phyloP scores from a whole-genome alignment of 2,797 vertebrate genomes.

The Alfaro cultratus region DNA sequence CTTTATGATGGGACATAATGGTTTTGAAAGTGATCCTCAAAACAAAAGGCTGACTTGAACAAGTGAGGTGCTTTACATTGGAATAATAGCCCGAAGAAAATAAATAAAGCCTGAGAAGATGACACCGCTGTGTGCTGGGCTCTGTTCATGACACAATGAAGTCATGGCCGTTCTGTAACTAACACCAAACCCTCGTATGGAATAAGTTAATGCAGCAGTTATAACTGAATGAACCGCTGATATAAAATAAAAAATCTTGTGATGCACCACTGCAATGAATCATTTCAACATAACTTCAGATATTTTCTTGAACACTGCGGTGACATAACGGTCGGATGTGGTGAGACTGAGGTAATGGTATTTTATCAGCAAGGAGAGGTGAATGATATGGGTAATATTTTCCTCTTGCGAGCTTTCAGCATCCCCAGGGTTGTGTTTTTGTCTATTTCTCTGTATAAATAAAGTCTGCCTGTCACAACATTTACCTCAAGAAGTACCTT shows the following conservation, averaged over 20 bases:
- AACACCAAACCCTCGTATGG: conserved; percentile 44
- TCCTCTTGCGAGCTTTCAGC: conserved; percentile 35
- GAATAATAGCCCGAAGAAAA: conserved; percentile 51
- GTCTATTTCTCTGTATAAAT: conserved; percentile 6
- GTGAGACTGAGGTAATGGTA: conserved; percentile 55
- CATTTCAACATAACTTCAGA: conserved; percentile 15
- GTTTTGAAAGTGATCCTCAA: conserved; percentile 68
- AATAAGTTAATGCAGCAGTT: conserved; percentile 45
- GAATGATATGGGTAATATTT: conserved; percentile 45
- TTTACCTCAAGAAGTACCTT: conserved; percentile 17
- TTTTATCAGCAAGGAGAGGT: conserved; percentile 36
- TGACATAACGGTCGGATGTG: conserved; percentile 38
- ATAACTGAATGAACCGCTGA: conserved; percentile 5
- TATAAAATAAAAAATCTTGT: conserved; percentile 4
- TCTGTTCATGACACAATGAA: conserved; percentile 59
- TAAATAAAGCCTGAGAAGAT: conserved; percentile 61
- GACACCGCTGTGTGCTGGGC: conserved; percentile 61
- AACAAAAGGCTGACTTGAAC: conserved; percentile 69
- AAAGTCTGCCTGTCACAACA: conserved; percentile 10
- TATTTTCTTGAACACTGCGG: conserved; percentile 18
- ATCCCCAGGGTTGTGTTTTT: conserved; percentile 22
- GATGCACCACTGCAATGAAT: conserved; percentile 14
- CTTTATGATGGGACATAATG: conserved; percentile 70
- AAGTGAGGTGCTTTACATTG: conserved; percentile 52
- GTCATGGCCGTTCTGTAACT: conserved; percentile 58